Conservation (phyloP, 2,888 invertebrate species). For the Oligia fasciuncula region DNA sequence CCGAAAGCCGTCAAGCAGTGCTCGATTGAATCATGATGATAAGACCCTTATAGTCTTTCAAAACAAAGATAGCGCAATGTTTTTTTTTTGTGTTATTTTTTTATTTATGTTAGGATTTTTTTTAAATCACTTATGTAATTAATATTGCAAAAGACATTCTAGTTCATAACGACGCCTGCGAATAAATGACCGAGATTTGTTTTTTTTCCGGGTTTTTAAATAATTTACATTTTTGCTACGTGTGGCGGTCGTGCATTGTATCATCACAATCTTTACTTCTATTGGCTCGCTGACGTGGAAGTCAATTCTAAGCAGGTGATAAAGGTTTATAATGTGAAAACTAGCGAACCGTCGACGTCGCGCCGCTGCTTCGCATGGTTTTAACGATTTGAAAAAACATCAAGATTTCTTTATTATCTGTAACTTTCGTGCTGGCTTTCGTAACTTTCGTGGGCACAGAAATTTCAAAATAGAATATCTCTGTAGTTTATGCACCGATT, state of each 20-base stretch:
- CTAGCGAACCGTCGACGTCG: no score
- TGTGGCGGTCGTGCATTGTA: neutral
- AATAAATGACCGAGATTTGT: no score
- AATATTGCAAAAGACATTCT: neutral
- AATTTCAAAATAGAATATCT: no score
- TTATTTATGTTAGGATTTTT: no score
- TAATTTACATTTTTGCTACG: neutral
- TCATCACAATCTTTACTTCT: neutral
- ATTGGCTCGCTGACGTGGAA: neutral
- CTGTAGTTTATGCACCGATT: no score
- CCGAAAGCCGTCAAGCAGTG: neutral
- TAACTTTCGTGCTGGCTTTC: no score
- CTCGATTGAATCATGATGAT: neutral
- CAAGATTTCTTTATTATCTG: neutral
- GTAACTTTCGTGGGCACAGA: no score
- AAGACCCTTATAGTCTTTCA: neutral
- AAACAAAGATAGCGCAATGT: neutral
- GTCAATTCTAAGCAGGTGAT: neutral
- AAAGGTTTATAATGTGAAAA: neutral
- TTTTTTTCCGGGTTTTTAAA: neutral
- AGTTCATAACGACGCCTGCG: neutral
- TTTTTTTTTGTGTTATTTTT: neutral
- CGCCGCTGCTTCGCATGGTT: neutral
- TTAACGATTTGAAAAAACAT: neutral
- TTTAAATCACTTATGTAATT: neutral